Conservation (phyloP, 2,888 invertebrate species). For the Cremastinae sp. region DNA sequence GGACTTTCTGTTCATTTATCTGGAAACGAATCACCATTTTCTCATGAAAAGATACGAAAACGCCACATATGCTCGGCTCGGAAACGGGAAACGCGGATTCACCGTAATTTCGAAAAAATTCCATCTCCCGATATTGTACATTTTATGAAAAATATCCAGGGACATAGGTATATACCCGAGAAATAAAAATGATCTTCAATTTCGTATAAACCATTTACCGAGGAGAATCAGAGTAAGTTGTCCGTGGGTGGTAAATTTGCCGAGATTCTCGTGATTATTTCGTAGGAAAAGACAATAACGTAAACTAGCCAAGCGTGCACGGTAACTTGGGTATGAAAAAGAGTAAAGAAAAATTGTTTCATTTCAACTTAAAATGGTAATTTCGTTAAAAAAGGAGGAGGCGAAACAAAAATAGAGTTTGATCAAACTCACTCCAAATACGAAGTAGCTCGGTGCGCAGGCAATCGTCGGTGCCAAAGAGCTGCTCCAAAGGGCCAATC, state of each 20-base stretch:
- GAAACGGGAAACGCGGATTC: too few relatives aligned
- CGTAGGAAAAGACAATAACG: not conserved
- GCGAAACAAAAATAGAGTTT: too few relatives aligned
- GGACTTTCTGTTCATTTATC: constrained; percentile 68
- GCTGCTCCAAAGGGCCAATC: constrained; percentile 87
- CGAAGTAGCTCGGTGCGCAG: constrained; percentile 92
- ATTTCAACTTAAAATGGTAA: constrained; percentile 8
- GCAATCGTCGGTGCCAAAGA: constrained; percentile 89
- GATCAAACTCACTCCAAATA: constrained; percentile 81
- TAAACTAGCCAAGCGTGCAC: not conserved
- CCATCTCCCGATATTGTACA: too few relatives aligned
- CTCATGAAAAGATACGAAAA: too few relatives aligned
- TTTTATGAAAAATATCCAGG: too few relatives aligned
- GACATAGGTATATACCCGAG: not conserved
- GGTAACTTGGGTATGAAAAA: too few relatives aligned
- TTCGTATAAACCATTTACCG: not conserved
- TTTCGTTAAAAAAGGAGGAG: not conserved
- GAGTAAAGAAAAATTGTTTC: not conserved
- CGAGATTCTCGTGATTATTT: too few relatives aligned
- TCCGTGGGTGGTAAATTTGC: too few relatives aligned
- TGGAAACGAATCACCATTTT: too few relatives aligned
- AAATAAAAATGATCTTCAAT: constrained; percentile 13
- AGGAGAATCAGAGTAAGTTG: constrained; percentile 1
- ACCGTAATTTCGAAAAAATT: too few relatives aligned
- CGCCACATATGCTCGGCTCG: too few relatives aligned